Evolutionary conservation across 2,888 invertebrate genomes (phyloP).

Genomic region (Heliconius ismenius): DNA sequence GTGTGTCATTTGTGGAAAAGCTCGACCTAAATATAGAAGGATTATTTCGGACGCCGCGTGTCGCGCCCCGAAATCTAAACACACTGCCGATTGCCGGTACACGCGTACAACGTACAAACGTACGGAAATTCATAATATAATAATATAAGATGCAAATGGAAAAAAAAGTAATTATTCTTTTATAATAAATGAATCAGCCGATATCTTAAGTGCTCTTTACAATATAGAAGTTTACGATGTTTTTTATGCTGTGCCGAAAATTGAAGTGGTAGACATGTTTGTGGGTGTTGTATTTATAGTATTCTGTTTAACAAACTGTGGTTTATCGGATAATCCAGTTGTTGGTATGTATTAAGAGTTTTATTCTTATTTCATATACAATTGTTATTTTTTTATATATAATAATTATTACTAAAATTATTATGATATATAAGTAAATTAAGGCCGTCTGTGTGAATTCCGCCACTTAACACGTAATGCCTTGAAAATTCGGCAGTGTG

Average conservation of each 20-base stretch:
- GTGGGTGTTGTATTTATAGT: constrained; percentile 52
- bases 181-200: constrained; percentile 23
- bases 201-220: constrained; percentile 11
- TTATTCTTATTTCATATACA: neutral
- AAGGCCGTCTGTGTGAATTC: no score
- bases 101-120: constrained; percentile 55
- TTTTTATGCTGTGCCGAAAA: constrained; percentile 12
- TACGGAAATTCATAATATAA: no score
- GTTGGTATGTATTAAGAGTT: constrained; percentile 57
- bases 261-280: constrained; percentile 23
- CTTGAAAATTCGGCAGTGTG: no score
- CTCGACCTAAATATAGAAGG: constrained; percentile 75
- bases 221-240: constrained; percentile 20
- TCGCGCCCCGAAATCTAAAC: constrained; percentile 73
- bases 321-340: constrained; percentile 44
- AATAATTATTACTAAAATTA: neutral
- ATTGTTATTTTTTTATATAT: neutral
- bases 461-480: no score
- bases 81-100: constrained; percentile 63
- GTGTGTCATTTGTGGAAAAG: constrained; percentile 79
- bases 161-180: neutral
- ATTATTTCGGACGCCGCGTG: constrained; percentile 75
- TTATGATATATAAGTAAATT: no score
- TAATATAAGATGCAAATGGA: constrained; percentile 56
- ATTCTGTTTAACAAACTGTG: constrained; percentile 53